Conservation (phyloP, 2,888 invertebrate species). For the Nomada flava region DNA sequence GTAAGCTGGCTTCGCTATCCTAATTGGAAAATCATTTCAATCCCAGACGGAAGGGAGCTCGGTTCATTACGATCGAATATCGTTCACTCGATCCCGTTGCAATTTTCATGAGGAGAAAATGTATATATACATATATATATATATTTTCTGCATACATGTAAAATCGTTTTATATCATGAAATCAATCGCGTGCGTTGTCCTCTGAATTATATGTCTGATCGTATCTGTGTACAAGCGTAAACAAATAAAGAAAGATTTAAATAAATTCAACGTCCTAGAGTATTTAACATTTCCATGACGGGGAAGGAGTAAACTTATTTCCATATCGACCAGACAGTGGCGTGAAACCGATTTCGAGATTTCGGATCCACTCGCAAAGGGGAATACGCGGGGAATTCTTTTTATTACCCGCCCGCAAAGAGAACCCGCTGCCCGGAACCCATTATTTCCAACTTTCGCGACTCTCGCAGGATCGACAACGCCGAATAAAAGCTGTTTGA, state of each 20-base stretch:
- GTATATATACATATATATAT: background rate
- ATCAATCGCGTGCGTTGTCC: background rate
- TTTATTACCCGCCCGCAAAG: constrained; percentile 28
- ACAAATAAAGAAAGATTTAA: background rate
- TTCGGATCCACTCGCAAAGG: background rate
- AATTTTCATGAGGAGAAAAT: constrained; percentile 8
- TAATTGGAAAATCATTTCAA: constrained; percentile 5
- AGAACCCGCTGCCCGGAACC: constrained; percentile 34
- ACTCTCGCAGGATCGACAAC: background rate
- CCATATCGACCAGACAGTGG: constrained; percentile 4
- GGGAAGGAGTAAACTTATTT: background rate
- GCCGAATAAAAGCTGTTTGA: constrained; percentile 26
- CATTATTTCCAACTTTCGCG: constrained; percentile 55
- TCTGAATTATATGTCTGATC: background rate
- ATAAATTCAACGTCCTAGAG: background rate
- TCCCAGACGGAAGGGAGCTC: background rate
- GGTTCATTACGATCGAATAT: background rate
- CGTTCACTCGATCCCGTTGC: background rate
- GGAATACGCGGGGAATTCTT: constrained; percentile 3
- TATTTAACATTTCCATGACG: background rate
- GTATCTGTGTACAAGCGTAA: background rate
- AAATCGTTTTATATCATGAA: background rate
- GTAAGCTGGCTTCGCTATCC: too few relatives aligned
- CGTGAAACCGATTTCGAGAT: constrained; percentile 9
- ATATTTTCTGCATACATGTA: background rate